Conservation (phyloP, 2,113 vertebrate genomes). For the Petaurus breviceps region DNA sequence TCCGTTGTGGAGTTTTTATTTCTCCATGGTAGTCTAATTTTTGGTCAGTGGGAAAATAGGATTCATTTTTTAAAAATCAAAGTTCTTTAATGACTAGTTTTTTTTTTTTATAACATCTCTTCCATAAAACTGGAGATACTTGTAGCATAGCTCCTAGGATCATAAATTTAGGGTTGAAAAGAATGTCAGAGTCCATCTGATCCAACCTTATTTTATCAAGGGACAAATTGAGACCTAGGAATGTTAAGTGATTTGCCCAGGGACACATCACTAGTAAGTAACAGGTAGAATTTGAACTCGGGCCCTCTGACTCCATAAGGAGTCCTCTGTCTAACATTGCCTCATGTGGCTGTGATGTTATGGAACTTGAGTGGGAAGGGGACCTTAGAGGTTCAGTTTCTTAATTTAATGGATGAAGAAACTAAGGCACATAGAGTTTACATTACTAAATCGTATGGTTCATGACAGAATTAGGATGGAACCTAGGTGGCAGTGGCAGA, state of each 20-base stretch:
- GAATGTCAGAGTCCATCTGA: background rate
- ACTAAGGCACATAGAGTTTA: background rate
- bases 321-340: background rate
- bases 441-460: background rate
- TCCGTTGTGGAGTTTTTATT: background rate
- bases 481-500: background rate
- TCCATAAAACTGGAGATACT: background rate
- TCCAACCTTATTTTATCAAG: background rate
- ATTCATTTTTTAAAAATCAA: background rate
- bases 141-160: background rate
- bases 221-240: background rate
- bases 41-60: background rate
- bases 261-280: background rate
- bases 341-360: background rate
- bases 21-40: background rate
- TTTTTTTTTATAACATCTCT: background rate
- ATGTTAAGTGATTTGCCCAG: background rate
- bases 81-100: background rate
- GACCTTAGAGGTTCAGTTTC: background rate
- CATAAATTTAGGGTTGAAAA: background rate
- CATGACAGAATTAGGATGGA: background rate
- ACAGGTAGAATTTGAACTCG: background rate
- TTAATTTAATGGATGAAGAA: background rate
- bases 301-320: background rate
- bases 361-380: background rate